Evolutionary conservation across 2,888 invertebrate species (phyloP).

Genomic region (Eilema depressum): DNA sequence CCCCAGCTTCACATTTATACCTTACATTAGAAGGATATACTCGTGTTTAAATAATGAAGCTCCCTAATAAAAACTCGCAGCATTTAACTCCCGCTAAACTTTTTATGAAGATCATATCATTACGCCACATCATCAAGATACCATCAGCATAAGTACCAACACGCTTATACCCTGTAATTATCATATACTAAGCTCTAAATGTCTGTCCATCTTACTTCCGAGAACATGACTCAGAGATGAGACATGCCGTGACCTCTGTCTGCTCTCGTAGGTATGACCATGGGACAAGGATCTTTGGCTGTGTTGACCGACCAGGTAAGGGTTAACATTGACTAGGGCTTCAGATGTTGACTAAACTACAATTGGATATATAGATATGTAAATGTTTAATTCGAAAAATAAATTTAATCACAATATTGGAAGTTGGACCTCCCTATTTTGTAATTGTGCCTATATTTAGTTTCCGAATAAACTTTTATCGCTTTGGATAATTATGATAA

Average conservation of each 20-base stretch:
- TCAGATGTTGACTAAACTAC: too few species aligned
- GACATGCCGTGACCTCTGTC: conserved; percentile 35
- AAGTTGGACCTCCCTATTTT: too few species aligned
- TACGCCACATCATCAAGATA: conserved; percentile 5
- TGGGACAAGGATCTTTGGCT: neutral
- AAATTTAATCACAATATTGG: too few species aligned
- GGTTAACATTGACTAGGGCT: neutral
- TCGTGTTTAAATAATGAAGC: too few species aligned
- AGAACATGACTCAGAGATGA: conserved; percentile 41
- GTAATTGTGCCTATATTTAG: too few species aligned
- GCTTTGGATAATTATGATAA: too few species aligned
- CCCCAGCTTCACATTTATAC: too few species aligned
- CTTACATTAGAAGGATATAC: too few species aligned
- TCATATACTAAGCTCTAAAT: conserved; percentile 18
- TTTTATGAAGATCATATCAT: neutral
- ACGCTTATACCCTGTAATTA: conserved; percentile 7
- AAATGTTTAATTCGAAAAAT: too few species aligned
- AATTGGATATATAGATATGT: too few species aligned
- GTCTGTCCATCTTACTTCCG: conserved; percentile 35
- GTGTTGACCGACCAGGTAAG: conserved; percentile 4
- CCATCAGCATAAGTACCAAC: conserved; percentile 10
- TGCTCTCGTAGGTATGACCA: conserved; percentile 10
- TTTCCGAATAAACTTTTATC: too few species aligned
- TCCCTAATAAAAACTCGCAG: too few species aligned
- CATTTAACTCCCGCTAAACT: neutral